Conservation (phyloP, 2,888 invertebrate genomes). For the Agriopis aurantiaria region DNA sequence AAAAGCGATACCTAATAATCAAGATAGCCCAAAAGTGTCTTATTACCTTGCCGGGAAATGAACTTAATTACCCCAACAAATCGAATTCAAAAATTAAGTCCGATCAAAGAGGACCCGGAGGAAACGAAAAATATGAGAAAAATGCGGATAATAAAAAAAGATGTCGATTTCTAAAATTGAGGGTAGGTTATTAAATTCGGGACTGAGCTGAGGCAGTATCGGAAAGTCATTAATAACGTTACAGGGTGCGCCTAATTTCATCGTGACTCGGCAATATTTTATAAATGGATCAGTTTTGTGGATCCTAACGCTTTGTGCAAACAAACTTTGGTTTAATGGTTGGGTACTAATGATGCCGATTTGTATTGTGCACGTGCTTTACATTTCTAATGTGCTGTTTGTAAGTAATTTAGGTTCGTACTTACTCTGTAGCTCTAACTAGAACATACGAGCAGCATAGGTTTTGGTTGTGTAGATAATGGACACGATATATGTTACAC, state of each 20-base stretch:
- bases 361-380: constrained; percentile 31
- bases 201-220: constrained; percentile 70
- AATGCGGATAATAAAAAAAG: constrained; percentile 57
- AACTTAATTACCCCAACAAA: constrained; percentile 30
- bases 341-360: constrained; percentile 27
- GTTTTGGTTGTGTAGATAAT: too few species aligned
- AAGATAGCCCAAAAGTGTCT: neutral
- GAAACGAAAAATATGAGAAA: constrained; percentile 39
- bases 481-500: too few species aligned
- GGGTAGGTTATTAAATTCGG: constrained; percentile 70
- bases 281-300: constrained; percentile 67
- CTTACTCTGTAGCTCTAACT: neutral
- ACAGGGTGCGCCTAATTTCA: constrained; percentile 77
- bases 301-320: constrained; percentile 53
- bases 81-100: constrained; percentile 39
- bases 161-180: constrained; percentile 62
- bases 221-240: constrained; percentile 83
- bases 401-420: neutral
- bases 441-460: too few species aligned
- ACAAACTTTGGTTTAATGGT: constrained; percentile 46
- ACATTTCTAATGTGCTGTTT: constrained; percentile 22
- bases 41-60: neutral
- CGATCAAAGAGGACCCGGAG: constrained; percentile 40
- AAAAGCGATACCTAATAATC: neutral
- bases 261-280: constrained; percentile 73